Evolutionary conservation across 2,797 vertebrate species (phyloP), one percentile per base, ranked within the genome.

Genomic region (Monodelphis domestica): DNA sequence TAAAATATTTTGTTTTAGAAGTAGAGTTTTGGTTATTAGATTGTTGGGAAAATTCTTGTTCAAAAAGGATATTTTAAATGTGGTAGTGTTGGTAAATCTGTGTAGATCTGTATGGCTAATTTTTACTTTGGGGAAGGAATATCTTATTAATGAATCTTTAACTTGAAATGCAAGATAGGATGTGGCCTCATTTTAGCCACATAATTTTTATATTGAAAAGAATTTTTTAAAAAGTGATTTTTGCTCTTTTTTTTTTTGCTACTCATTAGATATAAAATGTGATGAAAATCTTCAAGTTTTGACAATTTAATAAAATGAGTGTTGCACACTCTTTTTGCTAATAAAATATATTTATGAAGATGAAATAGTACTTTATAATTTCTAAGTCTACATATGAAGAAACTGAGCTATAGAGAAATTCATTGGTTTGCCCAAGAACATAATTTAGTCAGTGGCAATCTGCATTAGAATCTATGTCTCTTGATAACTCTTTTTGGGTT

Each of bases 141-240:
- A 93, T 93, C 21, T 57, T 93, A 91, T 91, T 33, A 90, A 2
- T 94, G 53, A 63, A 78, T 38, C 70, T 88, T 38, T 28, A 24
- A 30, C 87, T 87, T 91, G 33, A 2, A 54, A 59, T 55, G 10
- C 10, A 91, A 92, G 90, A 38, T 56, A n/a, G 91, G 30, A 56
- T 95, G 38, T 78, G 70, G 38, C 21, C 38, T 78, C 45, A 24
- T 78, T 78, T 24, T 78, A 45, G n/a, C 26, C 21, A 78, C 9
- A n/a, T n/a, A 95, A 29, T 91, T 95, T 95, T 91, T 53, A 91
- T 53, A 45, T 55, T 94, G 55, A 90, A 93, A 87, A 94, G 90
- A 57, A 50, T 54, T 52, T 29, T 53, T 87, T 70, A 93, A 93
- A 38, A 51, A 10, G 90, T 29, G 30, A 70, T 0, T 38, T 88